Evolutionary conservation across 2,113 vertebrate species (phyloP), one percentile per base, ranked within the genome.

Genomic region (Eidolon helvum): DNA sequence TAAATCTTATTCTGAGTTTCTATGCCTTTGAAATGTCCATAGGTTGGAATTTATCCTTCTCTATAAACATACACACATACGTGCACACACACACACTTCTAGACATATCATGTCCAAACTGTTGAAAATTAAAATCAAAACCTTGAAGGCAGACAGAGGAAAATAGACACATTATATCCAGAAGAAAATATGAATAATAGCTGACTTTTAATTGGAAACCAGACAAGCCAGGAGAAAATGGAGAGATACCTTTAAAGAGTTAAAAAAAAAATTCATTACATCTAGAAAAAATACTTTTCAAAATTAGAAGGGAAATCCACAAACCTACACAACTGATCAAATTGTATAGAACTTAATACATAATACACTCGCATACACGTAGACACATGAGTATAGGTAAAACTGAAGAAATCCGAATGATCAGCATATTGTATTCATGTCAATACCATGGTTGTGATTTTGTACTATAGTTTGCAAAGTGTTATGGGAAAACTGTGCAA

Each of bases 121-220:
- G 10, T 77, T 93, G 78, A 96, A 96, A 94, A 88, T 72, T 35
- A 91, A 95, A 94, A 57, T 35, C 55, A 59, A 91, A 75, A 93
- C 66, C 53, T 94, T 72, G 66, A 80, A 50, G 40, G 16, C 22
- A 95, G 45, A 18, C 19, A 92, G 35, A 89, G 18, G 57, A 78
- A 69, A 92, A 94, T 85, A 84, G 28, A 85, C 18, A 35, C 12
- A n/a, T 10, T 30, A 28, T 19, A 63, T 40, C 48, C 9, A 75
- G 28, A 71, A 1, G 5, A 48, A 85, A 78, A 5, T 30, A 63
- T 35, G 10, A 57, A n/a, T 57, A 43, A 48, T 53, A 71, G 8
- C 15, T 59, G 7, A 83, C 22, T 90, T 71, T 38, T 82, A 59
- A 82, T 78, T 33, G 71, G 40, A 96, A 82, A 77, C 12, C n/a